Evolutionary conservation across 1,140 invertebrate genomes (phyloP).

Genomic region (Lepidotrigona ventralis): DNA sequence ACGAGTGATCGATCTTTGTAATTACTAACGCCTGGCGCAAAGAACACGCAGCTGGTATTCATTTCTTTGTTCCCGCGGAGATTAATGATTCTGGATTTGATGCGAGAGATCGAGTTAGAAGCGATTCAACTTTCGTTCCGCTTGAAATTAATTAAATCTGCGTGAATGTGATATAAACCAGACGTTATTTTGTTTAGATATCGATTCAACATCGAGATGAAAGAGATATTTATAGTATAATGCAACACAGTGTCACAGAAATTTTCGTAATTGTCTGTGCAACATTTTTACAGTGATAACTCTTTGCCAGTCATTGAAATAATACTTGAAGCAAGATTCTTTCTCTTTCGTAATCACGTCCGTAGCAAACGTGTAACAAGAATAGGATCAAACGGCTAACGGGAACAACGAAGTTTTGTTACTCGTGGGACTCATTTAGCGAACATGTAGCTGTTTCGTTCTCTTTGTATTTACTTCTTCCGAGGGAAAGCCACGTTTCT

Average conservation of each 20-base stretch:
- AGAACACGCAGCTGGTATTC: too few relatives aligned
- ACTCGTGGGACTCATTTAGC: constrained; percentile 31
- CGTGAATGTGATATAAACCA: too few relatives aligned
- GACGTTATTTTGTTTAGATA: too few relatives aligned
- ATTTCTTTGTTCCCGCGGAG: neutral
- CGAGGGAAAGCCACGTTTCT: constrained; percentile 30
- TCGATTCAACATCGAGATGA: too few relatives aligned
- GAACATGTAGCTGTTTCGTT: constrained; percentile 35
- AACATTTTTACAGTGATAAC: too few relatives aligned
- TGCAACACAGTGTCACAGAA: too few relatives aligned
- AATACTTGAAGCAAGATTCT: too few relatives aligned
- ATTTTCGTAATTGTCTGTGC: too few relatives aligned
- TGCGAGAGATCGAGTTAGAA: neutral
- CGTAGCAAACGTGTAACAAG: neutral
- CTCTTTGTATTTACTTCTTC: constrained; percentile 56
- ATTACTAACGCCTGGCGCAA: neutral
- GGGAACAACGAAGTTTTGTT: constrained; percentile 20
- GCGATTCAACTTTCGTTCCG: too few relatives aligned
- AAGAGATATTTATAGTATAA: too few relatives aligned
- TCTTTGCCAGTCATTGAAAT: too few relatives aligned
- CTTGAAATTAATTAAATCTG: too few relatives aligned
- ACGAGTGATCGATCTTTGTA: neutral
- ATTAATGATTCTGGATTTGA: neutral
- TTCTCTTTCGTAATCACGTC: neutral
- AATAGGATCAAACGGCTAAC: neutral